Conservation (phyloP, 2,113 vertebrate genomes). For the Notechis scutatus region DNA sequence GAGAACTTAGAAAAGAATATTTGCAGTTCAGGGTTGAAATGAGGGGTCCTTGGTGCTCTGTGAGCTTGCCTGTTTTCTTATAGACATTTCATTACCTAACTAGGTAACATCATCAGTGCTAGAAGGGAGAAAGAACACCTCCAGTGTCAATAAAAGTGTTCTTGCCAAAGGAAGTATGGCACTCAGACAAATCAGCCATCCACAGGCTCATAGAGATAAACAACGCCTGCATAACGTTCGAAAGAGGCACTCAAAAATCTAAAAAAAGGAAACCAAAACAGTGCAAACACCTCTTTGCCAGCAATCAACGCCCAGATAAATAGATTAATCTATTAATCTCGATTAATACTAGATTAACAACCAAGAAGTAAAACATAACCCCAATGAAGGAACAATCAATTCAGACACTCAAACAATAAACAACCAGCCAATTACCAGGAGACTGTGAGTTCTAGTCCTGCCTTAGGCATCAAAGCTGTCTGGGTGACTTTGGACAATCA, state of each 20-base stretch:
- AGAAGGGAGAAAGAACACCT: background rate
- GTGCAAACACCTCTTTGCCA: background rate
- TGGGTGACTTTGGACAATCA: background rate
- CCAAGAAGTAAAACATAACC: background rate
- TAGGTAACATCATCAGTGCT: background rate
- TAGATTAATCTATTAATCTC: background rate
- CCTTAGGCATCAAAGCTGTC: no score
- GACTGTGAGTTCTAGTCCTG: no score
- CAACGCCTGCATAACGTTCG: background rate
- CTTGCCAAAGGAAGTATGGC: background rate
- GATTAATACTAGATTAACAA: no score
- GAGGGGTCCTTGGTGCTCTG: background rate
- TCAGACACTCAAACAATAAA: background rate
- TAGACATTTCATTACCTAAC: background rate
- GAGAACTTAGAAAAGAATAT: background rate
- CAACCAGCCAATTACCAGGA: no score
- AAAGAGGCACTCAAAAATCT: background rate
- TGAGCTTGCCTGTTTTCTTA: background rate
- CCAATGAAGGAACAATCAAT: background rate
- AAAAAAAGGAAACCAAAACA: background rate
- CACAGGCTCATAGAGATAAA: background rate
- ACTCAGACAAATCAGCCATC: background rate
- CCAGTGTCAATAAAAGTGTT: background rate
- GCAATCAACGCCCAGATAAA: background rate
- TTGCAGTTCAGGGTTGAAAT: background rate